A percentile compares a stretch with the other conserved stretches of the same genome.
Conservation (phyloP, 2,888 invertebrate species). For the Lydus trimaculatus region DNA sequence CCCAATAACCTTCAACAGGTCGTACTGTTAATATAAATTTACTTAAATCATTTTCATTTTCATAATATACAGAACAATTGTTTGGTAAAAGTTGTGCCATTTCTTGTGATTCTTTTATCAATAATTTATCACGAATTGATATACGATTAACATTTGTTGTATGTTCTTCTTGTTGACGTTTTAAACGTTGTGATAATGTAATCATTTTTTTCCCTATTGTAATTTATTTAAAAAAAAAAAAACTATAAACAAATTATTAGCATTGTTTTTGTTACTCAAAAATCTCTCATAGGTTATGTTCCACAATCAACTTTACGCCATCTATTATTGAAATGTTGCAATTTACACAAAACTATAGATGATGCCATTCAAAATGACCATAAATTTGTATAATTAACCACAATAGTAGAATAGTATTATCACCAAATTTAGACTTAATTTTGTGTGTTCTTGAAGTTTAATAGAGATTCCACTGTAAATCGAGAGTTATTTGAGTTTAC, state of each 20-base stretch:
- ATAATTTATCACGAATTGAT: slow-evolving; percentile 79
- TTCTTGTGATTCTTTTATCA: slow-evolving; percentile 85
- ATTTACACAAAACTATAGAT: too few relatives aligned
- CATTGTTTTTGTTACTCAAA: slow-evolving; percentile 22
- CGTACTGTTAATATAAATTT: slow-evolving; percentile 80
- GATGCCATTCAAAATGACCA: too few relatives aligned
- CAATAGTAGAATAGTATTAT: too few relatives aligned
- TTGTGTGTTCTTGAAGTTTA: too few relatives aligned
- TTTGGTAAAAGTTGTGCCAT: slow-evolving; percentile 85
- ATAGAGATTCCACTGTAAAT: too few relatives aligned
- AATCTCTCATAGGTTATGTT: not conserved
- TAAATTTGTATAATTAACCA: too few relatives aligned
- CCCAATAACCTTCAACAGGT: slow-evolving; percentile 89
- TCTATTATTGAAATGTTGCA: not conserved
- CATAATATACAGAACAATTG: slow-evolving; percentile 81
- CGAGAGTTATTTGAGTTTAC: too few relatives aligned
- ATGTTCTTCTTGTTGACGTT: slow-evolving; percentile 66
- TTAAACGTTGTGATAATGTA: slow-evolving; percentile 75
- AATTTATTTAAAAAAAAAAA: too few relatives aligned
- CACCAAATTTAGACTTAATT: too few relatives aligned
- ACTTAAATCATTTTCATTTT: slow-evolving; percentile 82
- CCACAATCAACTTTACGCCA: not conserved
- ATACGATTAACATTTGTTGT: slow-evolving; percentile 64
- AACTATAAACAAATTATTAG: slow-evolving; percentile 15
- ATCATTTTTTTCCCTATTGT: slow-evolving; percentile 64